phyloP scores from a whole-genome alignment of 2,113 vertebrate species.

The Sula dactylatra region DNA sequence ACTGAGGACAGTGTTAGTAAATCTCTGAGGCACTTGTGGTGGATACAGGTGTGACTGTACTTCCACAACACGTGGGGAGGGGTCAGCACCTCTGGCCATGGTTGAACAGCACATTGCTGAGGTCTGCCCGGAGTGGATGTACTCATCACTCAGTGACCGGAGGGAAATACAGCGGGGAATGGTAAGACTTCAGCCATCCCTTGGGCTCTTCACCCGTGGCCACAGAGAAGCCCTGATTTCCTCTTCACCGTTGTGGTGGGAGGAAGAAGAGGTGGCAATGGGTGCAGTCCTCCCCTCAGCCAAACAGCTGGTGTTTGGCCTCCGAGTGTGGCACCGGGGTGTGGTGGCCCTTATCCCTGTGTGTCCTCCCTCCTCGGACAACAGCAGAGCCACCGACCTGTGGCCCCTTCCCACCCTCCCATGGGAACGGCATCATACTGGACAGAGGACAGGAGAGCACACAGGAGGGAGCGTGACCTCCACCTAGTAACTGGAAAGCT shows the following conservation, averaged over 20 bases:
- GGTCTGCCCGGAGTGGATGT: neutral
- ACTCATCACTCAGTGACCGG: neutral
- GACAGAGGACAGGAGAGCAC: neutral
- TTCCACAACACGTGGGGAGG: fast-evolving
- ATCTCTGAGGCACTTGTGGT: neutral
- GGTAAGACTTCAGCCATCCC: neutral
- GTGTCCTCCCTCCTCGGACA: neutral
- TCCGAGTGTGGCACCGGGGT: neutral
- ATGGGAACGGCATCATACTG: neutral
- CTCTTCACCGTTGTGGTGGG: neutral
- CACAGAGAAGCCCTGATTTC: neutral
- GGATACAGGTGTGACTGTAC: neutral
- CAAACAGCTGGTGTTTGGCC: neutral
- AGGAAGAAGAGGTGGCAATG: neutral
- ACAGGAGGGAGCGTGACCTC: neutral
- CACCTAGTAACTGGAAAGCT: neutral
- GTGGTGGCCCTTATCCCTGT: neutral
- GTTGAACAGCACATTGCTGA: neutral
- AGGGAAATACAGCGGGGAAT: neutral
- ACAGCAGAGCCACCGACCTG: neutral
- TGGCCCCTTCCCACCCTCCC: neutral
- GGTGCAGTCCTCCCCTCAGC: neutral
- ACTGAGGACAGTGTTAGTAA: neutral
- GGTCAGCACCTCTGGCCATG: neutral
- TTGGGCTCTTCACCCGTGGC: neutral